Percentiles rank a stretch among this genome's conserved stretches.
These are phyloP conservation scores for Nineta flava DNA, from an alignment of 2,888 invertebrate species.

Conservation along the genomic window DNA sequence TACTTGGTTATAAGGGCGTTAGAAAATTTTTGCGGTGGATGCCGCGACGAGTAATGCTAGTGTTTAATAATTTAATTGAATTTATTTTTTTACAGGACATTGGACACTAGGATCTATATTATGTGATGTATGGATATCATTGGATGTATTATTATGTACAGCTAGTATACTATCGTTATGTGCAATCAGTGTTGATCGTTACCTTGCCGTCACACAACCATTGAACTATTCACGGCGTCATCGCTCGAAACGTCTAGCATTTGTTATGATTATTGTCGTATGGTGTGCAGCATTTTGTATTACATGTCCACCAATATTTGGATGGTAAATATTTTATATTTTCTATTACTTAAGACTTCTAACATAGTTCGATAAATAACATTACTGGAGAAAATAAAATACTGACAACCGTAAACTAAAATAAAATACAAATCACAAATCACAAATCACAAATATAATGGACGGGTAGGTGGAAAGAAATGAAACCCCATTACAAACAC, in stretches of 20 bases:
- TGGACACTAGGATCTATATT: slow-evolving; percentile 86
- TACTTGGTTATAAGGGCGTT: too few species aligned
- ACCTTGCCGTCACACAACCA: slow-evolving; percentile 87
- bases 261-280: slow-evolving; percentile 74
- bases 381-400: too few species aligned
- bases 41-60: too few species aligned
- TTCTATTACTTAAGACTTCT: too few species aligned
- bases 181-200: slow-evolving; percentile 81
- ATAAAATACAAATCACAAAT: too few species aligned
- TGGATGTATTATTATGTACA: slow-evolving; percentile 85
- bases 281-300: slow-evolving; percentile 84
- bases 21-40: too few species aligned
- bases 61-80: too few species aligned
- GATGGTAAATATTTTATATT: slow-evolving; percentile 60
- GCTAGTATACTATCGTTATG: slow-evolving; percentile 85
- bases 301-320: slow-evolving; percentile 86
- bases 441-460: too few species aligned
- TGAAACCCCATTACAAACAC: too few species aligned
- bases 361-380: too few species aligned
- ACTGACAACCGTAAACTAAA: too few species aligned
- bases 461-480: too few species aligned
- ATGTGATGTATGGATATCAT: slow-evolving; percentile 82
- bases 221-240: slow-evolving; percentile 79
- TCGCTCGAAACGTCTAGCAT: slow-evolving; percentile 68
- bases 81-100: slow-evolving; percentile 32